Conservation (phyloP, 1,140 invertebrate genomes). For the Aphelenchoides fujianensis region DNA sequence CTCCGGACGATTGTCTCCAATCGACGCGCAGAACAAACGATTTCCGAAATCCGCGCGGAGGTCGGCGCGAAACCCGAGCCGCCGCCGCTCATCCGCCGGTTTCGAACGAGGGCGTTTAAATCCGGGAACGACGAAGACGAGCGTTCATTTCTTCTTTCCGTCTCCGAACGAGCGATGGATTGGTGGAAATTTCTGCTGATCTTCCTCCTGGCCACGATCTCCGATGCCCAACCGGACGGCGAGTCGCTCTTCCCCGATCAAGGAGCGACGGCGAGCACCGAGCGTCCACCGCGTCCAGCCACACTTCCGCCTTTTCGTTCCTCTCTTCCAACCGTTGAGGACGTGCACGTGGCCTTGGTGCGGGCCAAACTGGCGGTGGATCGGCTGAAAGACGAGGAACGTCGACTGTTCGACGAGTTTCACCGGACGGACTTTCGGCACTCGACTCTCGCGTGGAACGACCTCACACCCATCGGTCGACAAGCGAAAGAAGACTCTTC, state of each 20-base stretch:
- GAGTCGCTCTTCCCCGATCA: background rate
- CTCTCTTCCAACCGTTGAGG: conserved; percentile 23
- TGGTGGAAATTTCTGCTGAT: background rate
- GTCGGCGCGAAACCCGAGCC: background rate
- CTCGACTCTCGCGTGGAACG: conserved; percentile 48
- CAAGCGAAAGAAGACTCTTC: conserved; percentile 52
- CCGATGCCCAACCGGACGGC: background rate
- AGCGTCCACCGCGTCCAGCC: background rate
- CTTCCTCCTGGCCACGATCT: background rate
- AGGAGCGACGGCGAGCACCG: background rate
- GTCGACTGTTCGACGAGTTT: conserved; percentile 38
- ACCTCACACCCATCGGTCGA: conserved; percentile 40
- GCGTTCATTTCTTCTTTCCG: background rate
- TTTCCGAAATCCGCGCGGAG: background rate
- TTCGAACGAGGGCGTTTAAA: background rate
- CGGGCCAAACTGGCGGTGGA: conserved; percentile 41
- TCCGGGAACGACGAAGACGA: background rate
- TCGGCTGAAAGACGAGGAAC: conserved; percentile 47
- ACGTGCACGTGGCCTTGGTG: conserved; percentile 28
- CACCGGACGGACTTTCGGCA: conserved; percentile 36
- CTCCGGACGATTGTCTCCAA: background rate
- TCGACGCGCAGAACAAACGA: background rate
- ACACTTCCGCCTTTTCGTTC: background rate
- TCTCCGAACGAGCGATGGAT: background rate
- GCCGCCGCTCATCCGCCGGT: background rate